These are phyloP conservation scores for Scaptodrosophila latifasciaeformis DNA, from an alignment of 2,888 invertebrate species.

Conservation along the genomic window DNA sequence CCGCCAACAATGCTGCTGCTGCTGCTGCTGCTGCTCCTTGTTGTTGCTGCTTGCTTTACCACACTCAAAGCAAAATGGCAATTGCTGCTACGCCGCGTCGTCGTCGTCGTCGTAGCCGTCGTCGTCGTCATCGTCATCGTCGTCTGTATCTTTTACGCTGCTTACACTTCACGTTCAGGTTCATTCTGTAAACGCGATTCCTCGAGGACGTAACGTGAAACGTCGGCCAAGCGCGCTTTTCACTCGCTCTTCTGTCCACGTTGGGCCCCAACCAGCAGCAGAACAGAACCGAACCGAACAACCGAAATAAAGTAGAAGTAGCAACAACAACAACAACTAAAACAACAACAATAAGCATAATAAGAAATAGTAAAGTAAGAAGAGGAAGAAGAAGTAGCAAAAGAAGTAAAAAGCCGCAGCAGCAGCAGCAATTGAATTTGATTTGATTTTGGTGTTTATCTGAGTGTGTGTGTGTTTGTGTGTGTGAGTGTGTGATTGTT, in stretches of 20 bases:
- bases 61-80: slow-evolving; percentile 16
- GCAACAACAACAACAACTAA: no score
- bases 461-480: no score
- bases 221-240: slow-evolving; percentile 71
- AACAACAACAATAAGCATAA: no score
- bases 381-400: no score
- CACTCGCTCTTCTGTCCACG: slow-evolving; percentile 43
- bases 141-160: slow-evolving; percentile 73
- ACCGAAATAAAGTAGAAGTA: no score
- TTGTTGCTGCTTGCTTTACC: no score
- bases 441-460: no score
- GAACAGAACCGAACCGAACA: slow-evolving; percentile 20
- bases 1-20: slow-evolving; percentile 44
- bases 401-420: no score
- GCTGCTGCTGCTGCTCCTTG: no score
- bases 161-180: slow-evolving; percentile 75
- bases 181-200: slow-evolving; percentile 76
- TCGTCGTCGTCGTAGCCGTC: slow-evolving; percentile 39
- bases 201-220: slow-evolving; percentile 75
- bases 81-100: slow-evolving; percentile 20
- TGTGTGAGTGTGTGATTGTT: no score
- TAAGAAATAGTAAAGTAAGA: no score
- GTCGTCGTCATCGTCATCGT: slow-evolving; percentile 22
- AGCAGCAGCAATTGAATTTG: no score
- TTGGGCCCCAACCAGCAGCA: slow-evolving; percentile 30